Percentiles rank a stretch among this genome's conserved stretches.
Evolutionary conservation across 2,797 vertebrate genomes (phyloP).

Genomic region (Platyrinchus mystaceus): DNA sequence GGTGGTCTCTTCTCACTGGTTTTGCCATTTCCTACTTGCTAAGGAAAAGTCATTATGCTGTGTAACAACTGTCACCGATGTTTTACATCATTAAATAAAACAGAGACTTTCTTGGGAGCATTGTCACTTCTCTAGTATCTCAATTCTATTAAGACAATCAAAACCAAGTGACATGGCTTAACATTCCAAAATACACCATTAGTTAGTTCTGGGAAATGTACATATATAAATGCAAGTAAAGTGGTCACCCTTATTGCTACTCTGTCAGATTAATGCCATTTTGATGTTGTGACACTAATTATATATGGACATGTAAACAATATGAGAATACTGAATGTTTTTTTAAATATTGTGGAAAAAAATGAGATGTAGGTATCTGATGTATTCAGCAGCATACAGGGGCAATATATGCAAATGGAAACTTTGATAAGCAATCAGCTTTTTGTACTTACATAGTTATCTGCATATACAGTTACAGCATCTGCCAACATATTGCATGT

Average conservation of each 20-base stretch:
- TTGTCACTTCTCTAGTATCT: not conserved
- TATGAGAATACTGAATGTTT: not conserved
- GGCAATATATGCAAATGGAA: not conserved
- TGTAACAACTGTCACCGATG: not conserved
- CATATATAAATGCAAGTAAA: not conserved
- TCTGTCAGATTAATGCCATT: not conserved
- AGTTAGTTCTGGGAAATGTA: not conserved
- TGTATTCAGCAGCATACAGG: not conserved
- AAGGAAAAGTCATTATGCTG: not conserved
- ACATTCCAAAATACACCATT: not conserved
- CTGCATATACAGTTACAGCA: not conserved
- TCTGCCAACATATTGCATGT: not conserved
- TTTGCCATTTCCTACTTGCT: not conserved
- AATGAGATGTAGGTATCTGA: rapidly evolving
- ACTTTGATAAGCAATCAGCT: not conserved
- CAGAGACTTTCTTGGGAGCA: not conserved
- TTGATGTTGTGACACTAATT: not conserved
- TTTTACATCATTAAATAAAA: not conserved
- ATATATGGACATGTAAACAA: not conserved
- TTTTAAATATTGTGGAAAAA: not conserved
- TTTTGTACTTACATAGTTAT: not conserved
- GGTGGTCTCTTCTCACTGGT: not conserved
- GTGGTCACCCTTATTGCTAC: not conserved
- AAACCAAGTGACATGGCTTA: not conserved
- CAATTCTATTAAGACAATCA: not conserved